These are phyloP conservation scores for Galerucella calmariensis DNA, from an alignment of 2,888 invertebrate species.

Conservation along the genomic window DNA sequence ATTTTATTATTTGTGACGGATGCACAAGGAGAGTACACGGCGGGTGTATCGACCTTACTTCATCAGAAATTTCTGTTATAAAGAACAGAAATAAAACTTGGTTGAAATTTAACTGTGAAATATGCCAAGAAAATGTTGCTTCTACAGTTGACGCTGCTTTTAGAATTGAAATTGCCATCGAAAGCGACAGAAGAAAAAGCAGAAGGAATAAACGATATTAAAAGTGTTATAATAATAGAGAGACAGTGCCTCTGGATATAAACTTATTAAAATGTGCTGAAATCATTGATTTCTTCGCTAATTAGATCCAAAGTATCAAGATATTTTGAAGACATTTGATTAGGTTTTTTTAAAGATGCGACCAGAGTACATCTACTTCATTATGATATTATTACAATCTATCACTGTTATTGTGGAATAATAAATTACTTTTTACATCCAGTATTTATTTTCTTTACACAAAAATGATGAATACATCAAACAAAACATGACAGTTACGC, in stretches of 20 bases:
- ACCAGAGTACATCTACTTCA: too few species aligned
- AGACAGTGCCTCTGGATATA: too few species aligned
- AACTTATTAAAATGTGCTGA: neutral
- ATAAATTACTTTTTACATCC: too few species aligned
- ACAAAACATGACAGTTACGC: too few species aligned
- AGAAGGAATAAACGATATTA: neutral
- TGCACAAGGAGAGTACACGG: conserved; percentile 2
- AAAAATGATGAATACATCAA: too few species aligned
- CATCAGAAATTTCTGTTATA: neutral
- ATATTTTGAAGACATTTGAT: too few species aligned
- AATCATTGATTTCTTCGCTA: too few species aligned
- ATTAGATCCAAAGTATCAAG: too few species aligned
- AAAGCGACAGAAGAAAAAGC: neutral
- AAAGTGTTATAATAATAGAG: neutral
- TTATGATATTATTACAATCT: too few species aligned
- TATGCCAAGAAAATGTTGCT: conserved; percentile 2
- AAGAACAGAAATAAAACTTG: neutral
- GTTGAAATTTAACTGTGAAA: conserved; percentile 2
- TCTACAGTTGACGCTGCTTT: neutral
- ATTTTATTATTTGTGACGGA: conserved; percentile 1
- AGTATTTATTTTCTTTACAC: too few species aligned
- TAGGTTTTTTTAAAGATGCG: too few species aligned
- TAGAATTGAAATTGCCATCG: neutral
- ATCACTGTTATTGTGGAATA: too few species aligned
- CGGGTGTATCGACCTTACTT: neutral